These are phyloP conservation scores for Eulemur macaco DNA, from an alignment of 2,113 vertebrate genomes.

Conservation along the genomic window DNA sequence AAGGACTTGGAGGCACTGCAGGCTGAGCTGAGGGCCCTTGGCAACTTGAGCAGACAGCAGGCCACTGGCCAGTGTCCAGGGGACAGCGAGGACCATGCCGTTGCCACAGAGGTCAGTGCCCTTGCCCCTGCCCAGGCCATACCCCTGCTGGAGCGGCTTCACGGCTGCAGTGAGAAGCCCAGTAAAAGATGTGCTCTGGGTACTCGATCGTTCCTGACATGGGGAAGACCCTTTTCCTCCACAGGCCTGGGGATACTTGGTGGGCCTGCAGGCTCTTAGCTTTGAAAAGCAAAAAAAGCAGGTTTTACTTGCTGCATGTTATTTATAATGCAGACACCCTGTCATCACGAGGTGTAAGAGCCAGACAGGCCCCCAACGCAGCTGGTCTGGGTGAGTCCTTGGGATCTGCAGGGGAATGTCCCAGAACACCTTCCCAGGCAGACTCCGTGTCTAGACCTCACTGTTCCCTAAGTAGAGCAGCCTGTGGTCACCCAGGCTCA, in stretches of 20 bases:
- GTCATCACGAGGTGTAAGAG: background rate
- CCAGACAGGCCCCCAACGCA: background rate
- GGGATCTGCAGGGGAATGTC: background rate
- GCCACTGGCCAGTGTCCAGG: slow-evolving; percentile 58
- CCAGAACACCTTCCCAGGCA: background rate
- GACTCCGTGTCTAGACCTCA: background rate
- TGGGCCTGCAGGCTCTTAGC: background rate
- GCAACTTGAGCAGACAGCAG: slow-evolving; percentile 88
- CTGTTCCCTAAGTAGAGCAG: background rate
- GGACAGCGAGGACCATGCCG: background rate
- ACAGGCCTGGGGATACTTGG: background rate
- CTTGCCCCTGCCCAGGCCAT: background rate
- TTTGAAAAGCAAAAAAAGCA: background rate
- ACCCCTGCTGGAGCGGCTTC: background rate
- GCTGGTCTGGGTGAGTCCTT: background rate
- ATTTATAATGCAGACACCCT: background rate
- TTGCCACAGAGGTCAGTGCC: slow-evolving; percentile 29
- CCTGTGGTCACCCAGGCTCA: background rate
- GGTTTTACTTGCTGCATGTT: background rate
- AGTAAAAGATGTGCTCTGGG: no score
- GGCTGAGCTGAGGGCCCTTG: slow-evolving; percentile 87
- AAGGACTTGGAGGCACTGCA: slow-evolving; percentile 91
- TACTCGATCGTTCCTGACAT: fast-evolving
- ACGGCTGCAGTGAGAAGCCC: background rate
- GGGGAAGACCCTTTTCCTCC: background rate